Base-by-base conservation (phyloP, 35 echinoderm and acorn worm genomes). In the Ophioderma brevispina region DNA sequence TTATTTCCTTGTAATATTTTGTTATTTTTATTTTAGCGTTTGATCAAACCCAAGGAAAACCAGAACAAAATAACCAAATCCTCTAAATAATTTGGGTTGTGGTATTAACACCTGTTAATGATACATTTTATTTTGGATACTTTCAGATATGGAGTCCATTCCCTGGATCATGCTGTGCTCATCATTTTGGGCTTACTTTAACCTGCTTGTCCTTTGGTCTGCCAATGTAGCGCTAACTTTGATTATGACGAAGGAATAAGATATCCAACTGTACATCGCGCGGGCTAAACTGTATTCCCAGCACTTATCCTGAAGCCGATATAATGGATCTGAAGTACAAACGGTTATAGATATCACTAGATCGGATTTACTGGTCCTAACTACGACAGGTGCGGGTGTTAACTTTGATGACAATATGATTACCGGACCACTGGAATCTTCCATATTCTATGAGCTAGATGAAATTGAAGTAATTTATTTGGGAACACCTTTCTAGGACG, bases 311-410 rank as follows among this genome's bases (percentile, higher is more conserved):
- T 23, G 35, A 85, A 52, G 34, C 83, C 37, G 46, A 64, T 37
- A 35, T 70, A 34, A 85, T 85, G 83, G 83, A 85, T 85, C 83
- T 85, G 32, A 85, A 32, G 23, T 59, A 64, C 34, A 85, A 85
- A n/a, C 2, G 36, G 64, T 85, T 70, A 25, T 2, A 25, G 59
- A 3, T 4, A 70, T 3, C 1, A 8, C n/a, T n/a, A n/a, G 59
- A 70, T 25, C 2, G 15, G 59, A 70, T 70, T 70, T 70, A 3
- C 2, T 70, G 17, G 59, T n/a, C n/a, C n/a, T n/a, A n/a, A 30
- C n/a, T 70, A 30, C 59, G n/a, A 70, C 59, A 25, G 2, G 17
- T 70, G 4, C 59, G 59, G 2, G 59, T 25, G 1, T 70, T 25
- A 13, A 70, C 28, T 30, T 70, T 3, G 59, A 70, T 30, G 28